Conservation (phyloP, 2,888 invertebrate genomes). For the Ethmia dodecea region DNA sequence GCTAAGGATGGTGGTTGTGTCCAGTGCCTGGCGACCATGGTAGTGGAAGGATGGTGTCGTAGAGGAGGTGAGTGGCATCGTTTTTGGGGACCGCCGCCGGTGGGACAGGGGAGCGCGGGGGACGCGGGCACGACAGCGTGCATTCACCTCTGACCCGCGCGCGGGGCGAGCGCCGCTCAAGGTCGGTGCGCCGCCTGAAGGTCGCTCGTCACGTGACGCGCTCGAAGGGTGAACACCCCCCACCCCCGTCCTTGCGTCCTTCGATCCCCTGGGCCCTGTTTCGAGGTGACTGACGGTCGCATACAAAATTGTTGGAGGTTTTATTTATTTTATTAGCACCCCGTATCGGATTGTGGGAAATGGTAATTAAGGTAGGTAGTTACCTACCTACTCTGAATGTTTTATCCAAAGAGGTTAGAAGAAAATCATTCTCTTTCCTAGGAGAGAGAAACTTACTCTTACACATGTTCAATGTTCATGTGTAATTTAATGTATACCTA, state of each 20-base stretch:
- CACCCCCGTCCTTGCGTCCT: conserved; percentile 30
- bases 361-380: no score
- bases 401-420: no score
- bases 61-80: conserved; percentile 56
- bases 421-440: no score
- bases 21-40: conserved; percentile 25
- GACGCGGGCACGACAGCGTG: conserved; percentile 49
- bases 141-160: conserved; percentile 77
- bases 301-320: conserved; percentile 40
- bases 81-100: conserved; percentile 6
- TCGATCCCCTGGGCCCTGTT: conserved; percentile 29
- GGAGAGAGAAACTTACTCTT: no score
- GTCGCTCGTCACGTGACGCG: conserved; percentile 69
- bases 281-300: conserved; percentile 34
- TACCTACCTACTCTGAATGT: no score
- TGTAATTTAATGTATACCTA: no score
- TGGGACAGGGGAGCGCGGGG: conserved; percentile 30
- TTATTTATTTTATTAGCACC: no score
- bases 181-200: conserved; percentile 77
- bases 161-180: conserved; percentile 70
- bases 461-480: no score
- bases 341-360: no score
- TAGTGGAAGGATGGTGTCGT: conserved; percentile 47
- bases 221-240: conserved; percentile 78
- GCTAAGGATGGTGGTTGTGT: conserved; percentile 43